Evolutionary conservation across 2,888 invertebrate species (phyloP).

Genomic region (Plebejus anna): DNA sequence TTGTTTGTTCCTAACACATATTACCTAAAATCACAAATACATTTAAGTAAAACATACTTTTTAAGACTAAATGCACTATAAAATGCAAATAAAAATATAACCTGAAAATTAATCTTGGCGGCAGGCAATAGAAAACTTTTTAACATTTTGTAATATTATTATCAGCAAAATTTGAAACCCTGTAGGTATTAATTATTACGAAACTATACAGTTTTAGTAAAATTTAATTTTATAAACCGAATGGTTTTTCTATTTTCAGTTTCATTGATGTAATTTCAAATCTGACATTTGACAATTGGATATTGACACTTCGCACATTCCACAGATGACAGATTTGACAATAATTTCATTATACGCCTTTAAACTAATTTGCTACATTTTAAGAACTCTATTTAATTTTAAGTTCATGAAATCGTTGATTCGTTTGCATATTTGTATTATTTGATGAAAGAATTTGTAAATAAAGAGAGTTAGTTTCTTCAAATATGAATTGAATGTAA

Average conservation of each 20-base stretch:
- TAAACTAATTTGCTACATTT: neutral
- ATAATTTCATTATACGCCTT: neutral
- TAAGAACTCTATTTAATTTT: neutral
- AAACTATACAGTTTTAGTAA: neutral
- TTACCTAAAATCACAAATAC: slow-evolving; percentile 47
- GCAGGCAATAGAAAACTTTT: slow-evolving; percentile 49
- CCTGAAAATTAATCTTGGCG: slow-evolving; percentile 57
- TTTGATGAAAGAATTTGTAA: neutral
- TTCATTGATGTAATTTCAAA: neutral
- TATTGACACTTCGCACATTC: slow-evolving; percentile 9
- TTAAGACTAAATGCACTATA: neutral
- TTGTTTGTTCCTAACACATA: slow-evolving; percentile 53
- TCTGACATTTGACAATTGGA: neutral
- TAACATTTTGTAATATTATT: slow-evolving; percentile 37
- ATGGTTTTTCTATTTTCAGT: neutral
- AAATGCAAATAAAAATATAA: slow-evolving; percentile 42
- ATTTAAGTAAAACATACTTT: neutral
- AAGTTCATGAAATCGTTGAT: too few relatives aligned
- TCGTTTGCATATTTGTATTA: neutral
- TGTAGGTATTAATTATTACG: neutral
- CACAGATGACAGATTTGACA: neutral
- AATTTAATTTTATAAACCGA: neutral
- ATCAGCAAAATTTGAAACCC: neutral
- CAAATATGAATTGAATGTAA: neutral
- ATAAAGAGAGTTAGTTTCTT: neutral